Base-by-base conservation (phyloP, 2,888 invertebrate species). In the Cremastobaeus sp. region DNA sequence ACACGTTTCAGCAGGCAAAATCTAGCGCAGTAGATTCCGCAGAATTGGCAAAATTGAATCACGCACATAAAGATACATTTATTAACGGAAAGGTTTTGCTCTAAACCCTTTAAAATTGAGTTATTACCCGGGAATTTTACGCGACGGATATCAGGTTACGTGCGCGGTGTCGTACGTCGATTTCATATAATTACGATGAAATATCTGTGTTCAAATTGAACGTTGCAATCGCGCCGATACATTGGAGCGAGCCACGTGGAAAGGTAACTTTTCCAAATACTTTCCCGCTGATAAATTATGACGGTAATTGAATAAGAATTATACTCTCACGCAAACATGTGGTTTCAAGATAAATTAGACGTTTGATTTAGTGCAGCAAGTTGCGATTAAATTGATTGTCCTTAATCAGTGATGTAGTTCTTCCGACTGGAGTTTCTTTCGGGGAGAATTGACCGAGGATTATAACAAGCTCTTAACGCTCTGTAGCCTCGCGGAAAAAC, bases 291-390 rank as follows among this genome's bases (percentile, higher is more conserved):
- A 55, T 66, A 37, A 55, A 55, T 66, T 55, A 55, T 55, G 55
- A 6, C 41, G 32, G 47, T 41, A 66, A 66, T 55, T 47, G 66
- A 66, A 55, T 66, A 55, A 55, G 66, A 66, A 66, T 55, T 55
- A 66, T 48, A 34, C 57, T 66, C 30, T 11, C 66, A 66, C 55
- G 55, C 66, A 48, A 66, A 48, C 66, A 48, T 66, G 66, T 48
- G 66, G 66, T 66, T 48, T 15, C 14, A 55, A 47, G 65, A 65
- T 55, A 39, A 54, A 65, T 66, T 55, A 32, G 48, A 35, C 21
- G n/a, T 43, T 55, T 55, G 65, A 54, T 54, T 55, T 39, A 45
- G 45, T 54, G 55, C 30, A 43, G n/a, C 15, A 21, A 52, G 57
- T 39, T n/a, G 14, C 30, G 21, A 39, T 48, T 39, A 47, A 66